These are phyloP conservation scores for Mustela erminea DNA, from an alignment of 2,797 vertebrate genomes.

Conservation along the genomic window DNA sequence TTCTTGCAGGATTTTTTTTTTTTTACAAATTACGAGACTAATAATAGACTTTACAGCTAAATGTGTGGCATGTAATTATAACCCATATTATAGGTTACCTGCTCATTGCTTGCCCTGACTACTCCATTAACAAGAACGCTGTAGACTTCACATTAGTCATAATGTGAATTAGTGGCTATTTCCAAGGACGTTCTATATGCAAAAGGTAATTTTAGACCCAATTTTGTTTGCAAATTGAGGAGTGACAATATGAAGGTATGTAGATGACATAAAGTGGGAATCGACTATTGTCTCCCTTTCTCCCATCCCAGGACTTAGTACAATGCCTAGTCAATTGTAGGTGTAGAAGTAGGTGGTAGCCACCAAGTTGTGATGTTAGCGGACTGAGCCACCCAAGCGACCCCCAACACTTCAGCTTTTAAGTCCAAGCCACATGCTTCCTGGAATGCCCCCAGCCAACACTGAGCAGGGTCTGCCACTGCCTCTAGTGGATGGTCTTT, in stretches of 20 bases:
- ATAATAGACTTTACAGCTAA: conserved; percentile 47
- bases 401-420: background rate
- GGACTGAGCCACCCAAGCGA: background rate
- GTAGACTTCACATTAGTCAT: background rate
- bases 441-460: background rate
- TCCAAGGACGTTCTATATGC: background rate
- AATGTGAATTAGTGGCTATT: background rate
- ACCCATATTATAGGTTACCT: background rate
- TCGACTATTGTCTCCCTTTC: background rate
- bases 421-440: background rate
- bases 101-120: background rate
- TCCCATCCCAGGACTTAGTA: background rate
- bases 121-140: conserved; percentile 3
- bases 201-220: background rate
- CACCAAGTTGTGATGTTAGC: background rate
- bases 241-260: background rate
- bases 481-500: accelerated
- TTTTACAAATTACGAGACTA: background rate
- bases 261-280: background rate
- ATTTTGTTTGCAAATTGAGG: background rate
- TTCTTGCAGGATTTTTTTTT: background rate
- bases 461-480: background rate
- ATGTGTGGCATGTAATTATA: conserved; percentile 34
- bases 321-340: accelerated
- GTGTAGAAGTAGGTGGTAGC: accelerated